phyloP scores from a whole-genome alignment of 2,113 vertebrate species.

The Anguilla japonica region DNA sequence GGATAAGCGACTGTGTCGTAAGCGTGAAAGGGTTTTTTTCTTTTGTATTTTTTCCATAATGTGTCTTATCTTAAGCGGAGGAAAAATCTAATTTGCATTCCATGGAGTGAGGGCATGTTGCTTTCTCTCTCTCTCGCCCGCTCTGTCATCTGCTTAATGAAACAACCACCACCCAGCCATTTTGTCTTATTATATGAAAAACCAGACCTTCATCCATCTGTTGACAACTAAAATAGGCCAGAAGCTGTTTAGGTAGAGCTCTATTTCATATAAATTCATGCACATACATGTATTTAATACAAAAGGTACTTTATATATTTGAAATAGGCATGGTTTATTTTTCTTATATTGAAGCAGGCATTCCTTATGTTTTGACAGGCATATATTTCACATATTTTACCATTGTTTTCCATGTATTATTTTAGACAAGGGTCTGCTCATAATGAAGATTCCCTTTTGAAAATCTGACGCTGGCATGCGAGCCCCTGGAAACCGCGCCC shows the following conservation, averaged over 20 bases:
- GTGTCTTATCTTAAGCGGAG: constrained; percentile 41
- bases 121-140: background rate
- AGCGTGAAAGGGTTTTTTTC: background rate
- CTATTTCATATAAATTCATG: background rate
- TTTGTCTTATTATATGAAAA: constrained; percentile 23
- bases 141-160: constrained; percentile 9
- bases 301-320: background rate
- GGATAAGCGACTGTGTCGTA: background rate
- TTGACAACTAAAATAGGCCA: constrained; percentile 16
- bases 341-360: background rate
- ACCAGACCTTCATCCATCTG: background rate
- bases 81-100: constrained; percentile 47
- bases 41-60: background rate
- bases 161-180: constrained; percentile 23
- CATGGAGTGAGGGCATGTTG: constrained; percentile 18
- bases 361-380: background rate
- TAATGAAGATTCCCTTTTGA: background rate
- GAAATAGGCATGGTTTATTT: background rate
- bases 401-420: background rate
- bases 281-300: background rate
- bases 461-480: background rate
- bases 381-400: background rate
- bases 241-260: constrained; percentile 3
- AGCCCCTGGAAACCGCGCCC: background rate
- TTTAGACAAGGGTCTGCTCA: background rate